phyloP scores from a whole-genome alignment of 1,140 invertebrate genomes.

The Drosophila kepulauana region DNA sequence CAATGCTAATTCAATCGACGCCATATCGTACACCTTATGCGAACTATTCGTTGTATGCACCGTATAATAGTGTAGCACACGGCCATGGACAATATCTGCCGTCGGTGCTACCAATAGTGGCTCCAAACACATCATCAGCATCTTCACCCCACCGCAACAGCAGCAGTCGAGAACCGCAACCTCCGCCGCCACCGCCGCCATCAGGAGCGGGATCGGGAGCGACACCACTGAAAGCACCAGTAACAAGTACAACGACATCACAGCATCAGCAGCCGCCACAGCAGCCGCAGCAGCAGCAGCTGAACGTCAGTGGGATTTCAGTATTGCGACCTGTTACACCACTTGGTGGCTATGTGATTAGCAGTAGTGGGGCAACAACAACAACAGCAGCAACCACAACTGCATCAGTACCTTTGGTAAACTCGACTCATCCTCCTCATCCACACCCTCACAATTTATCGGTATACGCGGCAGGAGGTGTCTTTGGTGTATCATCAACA shows the following conservation, averaged over 20 bases:
- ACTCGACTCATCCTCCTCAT: conserved; percentile 53
- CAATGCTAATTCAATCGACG: conserved; percentile 87
- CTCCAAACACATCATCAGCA: conserved; percentile 88
- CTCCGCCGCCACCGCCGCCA: too few species aligned
- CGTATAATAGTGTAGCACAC: conserved; percentile 89
- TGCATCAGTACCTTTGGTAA: conserved; percentile 40
- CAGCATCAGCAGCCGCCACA: background rate
- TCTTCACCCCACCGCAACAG: conserved; percentile 85
- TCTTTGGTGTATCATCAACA: conserved; percentile 40
- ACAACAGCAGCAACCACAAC: conserved; percentile 41
- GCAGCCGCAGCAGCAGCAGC: conserved; percentile 11
- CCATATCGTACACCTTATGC: conserved; percentile 89
- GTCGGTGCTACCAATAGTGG: conserved; percentile 85
- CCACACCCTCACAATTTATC: conserved; percentile 57
- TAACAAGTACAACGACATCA: conserved; percentile 63
- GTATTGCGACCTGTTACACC: conserved; percentile 71
- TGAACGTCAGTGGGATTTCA: conserved; percentile 36
- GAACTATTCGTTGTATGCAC: conserved; percentile 88
- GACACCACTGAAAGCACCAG: conserved; percentile 79
- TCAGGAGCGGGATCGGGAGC: conserved; percentile 64
- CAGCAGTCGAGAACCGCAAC: conserved; percentile 85
- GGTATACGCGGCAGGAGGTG: conserved; percentile 32
- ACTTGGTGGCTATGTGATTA: conserved; percentile 52
- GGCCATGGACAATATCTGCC: conserved; percentile 89
- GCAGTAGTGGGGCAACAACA: conserved; percentile 40